A percentile compares a stretch with the other conserved stretches of the same genome.
These are phyloP conservation scores for Gambusia affinis DNA, from an alignment of 2,113 vertebrate species.

Conservation along the genomic window DNA sequence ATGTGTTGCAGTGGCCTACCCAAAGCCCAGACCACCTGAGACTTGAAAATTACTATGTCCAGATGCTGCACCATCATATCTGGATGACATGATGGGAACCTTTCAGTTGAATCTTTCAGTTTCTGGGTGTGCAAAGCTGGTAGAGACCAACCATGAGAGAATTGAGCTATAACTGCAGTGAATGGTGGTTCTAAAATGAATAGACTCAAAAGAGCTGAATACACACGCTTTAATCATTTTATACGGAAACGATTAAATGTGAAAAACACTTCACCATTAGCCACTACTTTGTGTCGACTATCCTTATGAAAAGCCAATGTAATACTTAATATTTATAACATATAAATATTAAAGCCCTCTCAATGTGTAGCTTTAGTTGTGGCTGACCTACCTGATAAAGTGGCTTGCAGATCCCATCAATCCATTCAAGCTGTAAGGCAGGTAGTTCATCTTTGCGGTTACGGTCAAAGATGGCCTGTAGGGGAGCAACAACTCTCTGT, in stretches of 20 bases:
- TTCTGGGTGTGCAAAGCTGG: too few relatives aligned
- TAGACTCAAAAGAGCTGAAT: too few relatives aligned
- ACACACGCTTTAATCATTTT: too few relatives aligned
- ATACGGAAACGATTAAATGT: too few relatives aligned
- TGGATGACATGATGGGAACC: too few relatives aligned
- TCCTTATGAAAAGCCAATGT: background rate
- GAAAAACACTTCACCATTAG: background rate
- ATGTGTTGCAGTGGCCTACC: too few relatives aligned
- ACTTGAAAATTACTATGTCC: background rate
- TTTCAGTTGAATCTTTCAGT: too few relatives aligned
- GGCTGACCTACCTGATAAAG: conserved; percentile 87
- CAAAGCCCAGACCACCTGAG: too few relatives aligned
- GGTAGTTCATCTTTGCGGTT: conserved; percentile 98
- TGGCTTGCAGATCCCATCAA: conserved; percentile 96
- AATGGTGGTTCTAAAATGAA: too few relatives aligned
- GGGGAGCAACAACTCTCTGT: conserved; percentile 11
- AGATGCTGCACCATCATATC: background rate
- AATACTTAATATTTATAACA: background rate
- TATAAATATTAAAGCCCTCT: background rate
- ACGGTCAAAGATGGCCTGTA: conserved; percentile 97
- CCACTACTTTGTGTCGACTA: background rate
- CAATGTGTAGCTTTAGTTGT: background rate
- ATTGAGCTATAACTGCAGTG: too few relatives aligned
- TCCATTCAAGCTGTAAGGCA: conserved; percentile 94
- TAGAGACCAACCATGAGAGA: too few relatives aligned